Evolutionary conservation across 2,113 vertebrate genomes (phyloP), one percentile per base, ranked within the genome.

Genomic region (Salvelinus alpinus): DNA sequence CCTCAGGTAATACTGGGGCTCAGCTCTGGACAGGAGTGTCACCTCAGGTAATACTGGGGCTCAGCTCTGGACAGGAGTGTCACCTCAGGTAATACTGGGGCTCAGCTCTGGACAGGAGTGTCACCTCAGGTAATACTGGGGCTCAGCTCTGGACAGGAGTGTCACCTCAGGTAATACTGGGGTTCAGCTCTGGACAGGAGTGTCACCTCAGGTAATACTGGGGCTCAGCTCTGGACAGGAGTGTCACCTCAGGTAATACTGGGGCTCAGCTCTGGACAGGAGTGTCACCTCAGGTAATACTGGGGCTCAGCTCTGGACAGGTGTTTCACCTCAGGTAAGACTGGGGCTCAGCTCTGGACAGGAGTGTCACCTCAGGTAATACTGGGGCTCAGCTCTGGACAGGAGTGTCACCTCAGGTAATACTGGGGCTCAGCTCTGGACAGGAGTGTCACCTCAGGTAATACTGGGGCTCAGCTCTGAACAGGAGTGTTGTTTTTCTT

Each of bases 401-500:
- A 89, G 86, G 89, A 88, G 88, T 25, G 59, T 82, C 5, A 34
- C 31, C 31, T 34, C 31, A 6, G 31, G 31, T 5, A 34, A 34
- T 6, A 34, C 31, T 34, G 25, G 31, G 16, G 81, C 80, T 79
- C 75, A 7, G 91, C 92, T 93, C 76, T 4, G 51, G 79, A 77
- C 87, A 89, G 86, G 89, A 87, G 88, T 25, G 54, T 82, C 31
- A 34, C 31, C 31, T 34, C 0, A 34, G 31, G 31, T 5, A 34
- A 34, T 34, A 34, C 31, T 34, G 31, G 31, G 31, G 68, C 25
- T 79, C 75, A 7, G 91, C 92, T 93, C 76, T 4, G 51, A 78
- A 77, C 87, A 89, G 86, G 89, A 88, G 88, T 25, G 59, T 82
- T 83, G 82, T 85, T 87, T 79, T 90, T 84, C 83, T 69, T 44